phyloP scores from a whole-genome alignment of 2,797 vertebrate genomes.

The Takifugu ocellatus region DNA sequence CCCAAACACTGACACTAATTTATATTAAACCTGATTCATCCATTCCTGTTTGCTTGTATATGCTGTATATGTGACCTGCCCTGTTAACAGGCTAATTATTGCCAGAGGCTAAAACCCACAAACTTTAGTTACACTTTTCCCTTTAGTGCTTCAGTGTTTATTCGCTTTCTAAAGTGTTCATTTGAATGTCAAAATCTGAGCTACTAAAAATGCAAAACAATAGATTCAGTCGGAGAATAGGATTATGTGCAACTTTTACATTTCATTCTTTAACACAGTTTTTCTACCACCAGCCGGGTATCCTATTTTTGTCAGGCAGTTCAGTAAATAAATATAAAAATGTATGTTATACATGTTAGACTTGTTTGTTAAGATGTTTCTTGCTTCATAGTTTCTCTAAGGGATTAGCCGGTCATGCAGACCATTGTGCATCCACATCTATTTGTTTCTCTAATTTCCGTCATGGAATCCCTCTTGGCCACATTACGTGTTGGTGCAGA shows the following conservation, averaged over 20 bases:
- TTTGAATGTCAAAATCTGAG: too few relatives aligned
- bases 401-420: background rate
- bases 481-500: conserved; percentile 17
- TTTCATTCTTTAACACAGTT: too few relatives aligned
- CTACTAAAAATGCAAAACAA: too few relatives aligned
- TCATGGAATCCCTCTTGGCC: background rate
- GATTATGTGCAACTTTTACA: too few relatives aligned
- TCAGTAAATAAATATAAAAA: conserved; percentile 25
- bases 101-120: too few relatives aligned
- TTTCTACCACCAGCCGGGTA: background rate
- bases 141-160: too few relatives aligned
- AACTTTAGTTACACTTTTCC: too few relatives aligned
- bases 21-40: conserved; percentile 4
- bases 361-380: too few relatives aligned
- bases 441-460: background rate
- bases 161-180: too few relatives aligned
- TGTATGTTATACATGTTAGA: conserved; percentile 30
- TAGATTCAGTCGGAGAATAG: too few relatives aligned
- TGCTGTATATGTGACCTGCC: background rate
- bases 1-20: background rate
- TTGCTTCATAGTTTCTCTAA: background rate
- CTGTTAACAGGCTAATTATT: too few relatives aligned
- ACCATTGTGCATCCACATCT: background rate
- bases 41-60: background rate
- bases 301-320: conserved; percentile 22